phyloP scores from a whole-genome alignment of 2,888 invertebrate species.

The Augochlorella aurata region DNA sequence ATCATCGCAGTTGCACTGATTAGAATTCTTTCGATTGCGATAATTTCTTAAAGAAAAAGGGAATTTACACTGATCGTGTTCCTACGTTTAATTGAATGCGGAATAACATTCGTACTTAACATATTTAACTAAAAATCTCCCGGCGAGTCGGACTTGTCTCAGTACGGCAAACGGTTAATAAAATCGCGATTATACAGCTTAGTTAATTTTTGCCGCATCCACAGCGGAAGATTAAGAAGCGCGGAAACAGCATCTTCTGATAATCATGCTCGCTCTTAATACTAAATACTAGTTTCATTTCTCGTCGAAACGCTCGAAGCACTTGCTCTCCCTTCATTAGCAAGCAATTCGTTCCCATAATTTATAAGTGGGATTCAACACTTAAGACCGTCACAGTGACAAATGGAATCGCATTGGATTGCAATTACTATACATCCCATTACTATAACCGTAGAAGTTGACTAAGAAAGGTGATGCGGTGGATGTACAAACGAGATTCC shows the following conservation, averaged over 20 bases:
- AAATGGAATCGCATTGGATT: constrained; percentile 54
- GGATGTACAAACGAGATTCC: constrained; percentile 66
- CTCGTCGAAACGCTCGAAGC: background rate
- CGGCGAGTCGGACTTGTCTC: too few species aligned
- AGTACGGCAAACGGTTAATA: too few species aligned
- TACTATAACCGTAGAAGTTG: constrained; percentile 43
- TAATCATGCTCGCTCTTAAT: background rate
- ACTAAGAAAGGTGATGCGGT: constrained; percentile 41
- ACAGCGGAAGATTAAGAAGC: background rate
- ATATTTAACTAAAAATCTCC: too few species aligned
- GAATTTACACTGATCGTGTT: too few species aligned
- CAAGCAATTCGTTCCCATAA: background rate
- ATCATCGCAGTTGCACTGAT: too few species aligned
- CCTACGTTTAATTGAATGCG: too few species aligned
- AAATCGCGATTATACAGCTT: background rate
- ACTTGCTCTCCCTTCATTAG: background rate
- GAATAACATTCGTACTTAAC: too few species aligned
- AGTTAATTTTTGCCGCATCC: background rate
- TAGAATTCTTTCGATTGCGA: too few species aligned
- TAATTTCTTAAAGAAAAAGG: too few species aligned
- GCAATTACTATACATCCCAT: constrained; percentile 57
- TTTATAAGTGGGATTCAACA: background rate
- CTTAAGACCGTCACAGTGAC: constrained; percentile 26
- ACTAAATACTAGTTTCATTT: constrained; percentile 3
- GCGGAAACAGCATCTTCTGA: background rate